Evolutionary conservation across 2,113 vertebrate species (phyloP), one percentile per base, ranked within the genome.

Genomic region (Mus pahari): DNA sequence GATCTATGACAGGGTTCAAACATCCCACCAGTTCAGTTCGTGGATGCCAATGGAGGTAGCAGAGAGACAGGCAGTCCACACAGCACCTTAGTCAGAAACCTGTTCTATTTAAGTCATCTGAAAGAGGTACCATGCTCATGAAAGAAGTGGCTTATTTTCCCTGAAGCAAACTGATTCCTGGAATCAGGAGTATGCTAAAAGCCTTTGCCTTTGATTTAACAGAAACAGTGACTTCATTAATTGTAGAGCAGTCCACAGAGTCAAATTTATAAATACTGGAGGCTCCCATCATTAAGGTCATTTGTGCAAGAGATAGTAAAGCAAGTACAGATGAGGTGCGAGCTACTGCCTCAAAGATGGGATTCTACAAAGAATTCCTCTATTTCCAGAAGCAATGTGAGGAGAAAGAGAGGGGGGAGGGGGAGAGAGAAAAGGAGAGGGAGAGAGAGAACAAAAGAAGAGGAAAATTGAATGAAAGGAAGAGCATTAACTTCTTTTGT

Each of bases 361-460:
- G 20, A 78, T 48, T 70, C 66, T 53, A 62, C 6, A 86, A 78
- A 7, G 12, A 77, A 36, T 86, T 42, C 11, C 89, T 24, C 16
- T 60, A 94, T 16, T 92, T 86, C 3, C 2, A 86, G 22, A 64
- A 93, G 66, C 14, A 86, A 3, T n/a, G n/a, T n/a, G n/a, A n/a
- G n/a, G n/a, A n/a, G n/a, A 73, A 28, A 50, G 1, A 28, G 28
- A 16, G 1, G 42, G 7, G 2, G 42, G 42, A 36, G 19, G 50
- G 5, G 42, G 6, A 16, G 13, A 20, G 20, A 7, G 2, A 20
- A 0, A 10, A 3, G 4, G 42, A 6, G 42, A 9, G 73, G 22
- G 36, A 17, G 75, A 19, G 19, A 12, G 12, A 9, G 1, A 26
- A 0, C 7, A 14, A 9, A 70, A 5, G 17, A 2, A 14, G 5